phyloP scores from a whole-genome alignment of 2,888 invertebrate species.

The Pseudococcus longispinus region DNA sequence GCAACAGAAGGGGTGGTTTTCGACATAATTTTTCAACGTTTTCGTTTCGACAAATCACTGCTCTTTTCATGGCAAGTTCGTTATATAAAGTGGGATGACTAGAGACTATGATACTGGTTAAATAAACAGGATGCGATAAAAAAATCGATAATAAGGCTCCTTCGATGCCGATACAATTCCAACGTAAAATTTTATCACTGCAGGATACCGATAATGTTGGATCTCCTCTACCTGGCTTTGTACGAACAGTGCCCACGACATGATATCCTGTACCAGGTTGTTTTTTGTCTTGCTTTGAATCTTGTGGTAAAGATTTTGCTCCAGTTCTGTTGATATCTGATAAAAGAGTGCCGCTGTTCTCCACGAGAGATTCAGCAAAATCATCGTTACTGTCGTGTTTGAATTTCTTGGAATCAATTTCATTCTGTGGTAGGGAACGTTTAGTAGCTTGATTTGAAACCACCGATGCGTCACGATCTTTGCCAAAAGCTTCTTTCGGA shows the following conservation, averaged over 20 bases:
- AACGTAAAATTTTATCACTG: conserved; percentile 91
- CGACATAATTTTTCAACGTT: conserved; percentile 48
- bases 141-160: conserved; percentile 71
- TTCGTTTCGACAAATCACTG: conserved; percentile 63
- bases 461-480: background rate
- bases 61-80: conserved; percentile 68
- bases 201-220: conserved; percentile 89
- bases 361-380: background rate
- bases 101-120: conserved; percentile 62
- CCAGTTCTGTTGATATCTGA: conserved; percentile 77
- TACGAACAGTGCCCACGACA: conserved; percentile 67
- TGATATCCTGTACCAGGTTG: conserved; percentile 72
- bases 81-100: conserved; percentile 66
- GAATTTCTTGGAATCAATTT: background rate
- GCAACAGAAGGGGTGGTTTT: conserved; percentile 59
- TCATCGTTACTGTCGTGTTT: conserved; percentile 1
- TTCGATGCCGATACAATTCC: conserved; percentile 85
- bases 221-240: conserved; percentile 77
- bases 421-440: background rate
- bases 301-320: conserved; percentile 78
- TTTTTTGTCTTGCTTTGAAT: conserved; percentile 69
- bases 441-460: background rate
- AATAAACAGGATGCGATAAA: conserved; percentile 72
- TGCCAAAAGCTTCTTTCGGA: conserved; percentile 63
- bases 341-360: conserved; percentile 59